phyloP scores from a whole-genome alignment of 2,888 invertebrate genomes.

The Tenthredo distinguenda region DNA sequence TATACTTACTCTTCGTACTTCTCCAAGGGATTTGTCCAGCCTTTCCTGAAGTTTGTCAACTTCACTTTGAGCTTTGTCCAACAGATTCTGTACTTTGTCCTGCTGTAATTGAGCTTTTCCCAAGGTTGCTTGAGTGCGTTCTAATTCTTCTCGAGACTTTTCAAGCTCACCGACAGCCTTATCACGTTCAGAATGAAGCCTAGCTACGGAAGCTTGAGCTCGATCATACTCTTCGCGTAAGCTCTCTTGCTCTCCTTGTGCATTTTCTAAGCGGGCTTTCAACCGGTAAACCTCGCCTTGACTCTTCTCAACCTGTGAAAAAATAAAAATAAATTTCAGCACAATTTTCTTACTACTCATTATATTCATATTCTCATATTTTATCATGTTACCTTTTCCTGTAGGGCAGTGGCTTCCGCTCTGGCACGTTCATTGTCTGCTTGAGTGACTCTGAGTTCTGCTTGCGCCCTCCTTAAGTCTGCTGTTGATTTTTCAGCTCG shows the following conservation, averaged over 20 bases:
- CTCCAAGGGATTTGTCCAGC: slow-evolving; percentile 89
- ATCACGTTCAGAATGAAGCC: slow-evolving; percentile 93
- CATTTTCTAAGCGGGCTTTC: slow-evolving; percentile 96
- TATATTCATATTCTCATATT: not conserved
- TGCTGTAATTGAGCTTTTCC: slow-evolving; percentile 95
- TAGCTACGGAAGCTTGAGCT: slow-evolving; percentile 89
- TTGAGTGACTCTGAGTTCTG: slow-evolving; percentile 94
- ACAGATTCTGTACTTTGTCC: slow-evolving; percentile 92
- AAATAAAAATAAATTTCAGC: not conserved
- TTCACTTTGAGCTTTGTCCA: slow-evolving; percentile 95
- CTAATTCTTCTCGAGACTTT: slow-evolving; percentile 92
- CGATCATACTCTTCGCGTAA: slow-evolving; percentile 95
- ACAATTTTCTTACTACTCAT: not conserved
- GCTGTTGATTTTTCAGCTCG: slow-evolving; percentile 91
- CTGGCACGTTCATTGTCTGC: slow-evolving; percentile 94
- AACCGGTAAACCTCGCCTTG: slow-evolving; percentile 97
- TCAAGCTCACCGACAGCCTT: slow-evolving; percentile 91
- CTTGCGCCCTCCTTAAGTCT: slow-evolving; percentile 92
- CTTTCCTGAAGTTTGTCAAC: slow-evolving; percentile 94
- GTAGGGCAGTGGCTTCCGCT: slow-evolving; percentile 90
- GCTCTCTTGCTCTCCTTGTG: slow-evolving; percentile 96
- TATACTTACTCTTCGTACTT: slow-evolving; percentile 88
- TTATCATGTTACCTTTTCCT: slow-evolving; percentile 85
- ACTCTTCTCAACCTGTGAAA: slow-evolving; percentile 88
- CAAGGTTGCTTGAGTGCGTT: slow-evolving; percentile 92